These are phyloP conservation scores for Cylas formicarius DNA, from an alignment of 1,140 invertebrate genomes.

Conservation along the genomic window DNA sequence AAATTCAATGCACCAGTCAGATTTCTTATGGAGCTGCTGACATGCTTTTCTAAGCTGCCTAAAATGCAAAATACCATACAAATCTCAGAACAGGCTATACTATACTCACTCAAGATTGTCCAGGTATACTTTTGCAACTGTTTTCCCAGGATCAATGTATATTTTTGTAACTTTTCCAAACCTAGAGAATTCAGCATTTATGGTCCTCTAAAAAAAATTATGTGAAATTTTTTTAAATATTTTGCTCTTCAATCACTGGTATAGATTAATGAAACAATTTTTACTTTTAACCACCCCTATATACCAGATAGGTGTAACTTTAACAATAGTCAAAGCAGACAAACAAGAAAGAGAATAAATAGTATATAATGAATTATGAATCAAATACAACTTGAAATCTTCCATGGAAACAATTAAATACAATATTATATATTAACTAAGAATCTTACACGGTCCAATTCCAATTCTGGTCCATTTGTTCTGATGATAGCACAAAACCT, in stretches of 20 bases:
- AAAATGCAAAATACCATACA: conserved; percentile 1
- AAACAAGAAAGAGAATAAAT: not conserved
- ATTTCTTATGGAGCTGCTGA: too few species aligned
- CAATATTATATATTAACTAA: too few species aligned
- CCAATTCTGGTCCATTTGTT: too few species aligned
- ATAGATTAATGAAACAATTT: conserved; percentile 1
- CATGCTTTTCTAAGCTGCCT: not conserved
- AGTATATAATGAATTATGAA: conserved; percentile 1
- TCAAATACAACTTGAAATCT: conserved; percentile 6
- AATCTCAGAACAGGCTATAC: not conserved
- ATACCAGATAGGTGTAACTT: conserved; percentile 2
- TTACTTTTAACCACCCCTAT: not conserved
- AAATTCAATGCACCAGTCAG: too few species aligned
- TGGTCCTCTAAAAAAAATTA: conserved; percentile 12
- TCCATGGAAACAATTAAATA: too few species aligned
- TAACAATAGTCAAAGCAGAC: conserved; percentile 1
- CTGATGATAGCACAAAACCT: too few species aligned
- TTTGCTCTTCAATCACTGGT: not conserved
- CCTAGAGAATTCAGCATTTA: conserved; percentile 13
- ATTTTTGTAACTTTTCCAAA: conserved; percentile 21
- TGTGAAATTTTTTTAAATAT: not conserved
- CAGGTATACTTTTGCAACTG: conserved; percentile 19
- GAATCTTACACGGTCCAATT: too few species aligned
- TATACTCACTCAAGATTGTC: conserved; percentile 14
- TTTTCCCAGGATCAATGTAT: not conserved